These are phyloP conservation scores for Bergia puertoricense DNA, from an alignment of 92 coral and sea anemone genomes.

Conservation along the genomic window DNA sequence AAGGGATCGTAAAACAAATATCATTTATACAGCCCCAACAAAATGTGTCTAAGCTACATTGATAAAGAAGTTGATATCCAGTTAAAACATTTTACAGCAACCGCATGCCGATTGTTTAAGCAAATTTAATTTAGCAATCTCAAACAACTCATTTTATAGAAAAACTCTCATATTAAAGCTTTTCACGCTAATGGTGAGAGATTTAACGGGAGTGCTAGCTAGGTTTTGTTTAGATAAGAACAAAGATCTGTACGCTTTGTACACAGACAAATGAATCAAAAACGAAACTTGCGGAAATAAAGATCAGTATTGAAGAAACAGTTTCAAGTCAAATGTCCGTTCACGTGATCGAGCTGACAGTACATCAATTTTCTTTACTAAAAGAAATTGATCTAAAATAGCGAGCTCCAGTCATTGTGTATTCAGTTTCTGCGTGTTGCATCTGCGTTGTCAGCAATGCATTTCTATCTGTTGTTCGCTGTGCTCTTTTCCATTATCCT, in stretches of 20 bases:
- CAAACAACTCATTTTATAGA: not conserved
- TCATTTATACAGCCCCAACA: not conserved
- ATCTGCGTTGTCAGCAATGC: not conserved
- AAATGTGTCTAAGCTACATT: not conserved
- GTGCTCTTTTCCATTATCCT: not conserved
- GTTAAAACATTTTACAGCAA: too few relatives aligned
- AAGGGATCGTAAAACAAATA: not conserved
- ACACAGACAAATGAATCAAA: constrained; percentile 1
- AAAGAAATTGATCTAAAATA: too few relatives aligned
- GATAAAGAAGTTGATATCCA: not conserved
- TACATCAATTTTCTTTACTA: too few relatives aligned
- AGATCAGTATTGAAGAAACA: not conserved
- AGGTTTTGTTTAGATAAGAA: not conserved
- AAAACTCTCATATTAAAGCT: not conserved
- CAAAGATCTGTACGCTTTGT: not conserved
- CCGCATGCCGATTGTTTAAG: not conserved
- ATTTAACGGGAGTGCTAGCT: not conserved
- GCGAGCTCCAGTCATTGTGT: not conserved
- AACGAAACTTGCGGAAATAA: not conserved
- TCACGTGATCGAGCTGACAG: not conserved
- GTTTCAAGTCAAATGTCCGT: not conserved
- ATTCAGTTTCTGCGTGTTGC: not conserved
- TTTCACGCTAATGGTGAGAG: not conserved
- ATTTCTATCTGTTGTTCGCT: not conserved
- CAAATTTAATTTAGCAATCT: not conserved